Evolutionary conservation across 2,113 vertebrate species (phyloP).

Genomic region (Sphyrna mokarran): DNA sequence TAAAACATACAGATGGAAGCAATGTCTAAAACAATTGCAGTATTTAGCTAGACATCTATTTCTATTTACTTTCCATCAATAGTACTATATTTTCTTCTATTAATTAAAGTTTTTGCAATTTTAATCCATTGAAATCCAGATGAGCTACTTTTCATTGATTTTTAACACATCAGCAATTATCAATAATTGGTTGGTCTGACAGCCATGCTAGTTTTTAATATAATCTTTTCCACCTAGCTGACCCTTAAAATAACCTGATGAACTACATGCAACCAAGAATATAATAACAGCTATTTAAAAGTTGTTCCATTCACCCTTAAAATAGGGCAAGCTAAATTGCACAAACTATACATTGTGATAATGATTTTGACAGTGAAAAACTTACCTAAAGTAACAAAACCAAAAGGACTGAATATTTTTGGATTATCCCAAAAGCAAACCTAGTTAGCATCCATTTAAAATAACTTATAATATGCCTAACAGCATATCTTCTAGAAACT

Average conservation of each 20-base stretch:
- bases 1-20: neutral
- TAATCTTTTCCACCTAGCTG: neutral
- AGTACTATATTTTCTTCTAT: no score
- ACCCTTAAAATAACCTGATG: neutral
- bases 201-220: neutral
- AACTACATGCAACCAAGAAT: neutral
- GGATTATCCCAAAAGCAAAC: no score
- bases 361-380: no score
- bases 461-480: no score
- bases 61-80: neutral
- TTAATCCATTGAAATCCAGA: neutral
- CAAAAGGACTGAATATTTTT: no score
- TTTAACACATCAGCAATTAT: neutral
- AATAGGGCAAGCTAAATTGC: no score
- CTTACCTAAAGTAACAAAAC: no score
- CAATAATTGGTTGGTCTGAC: neutral
- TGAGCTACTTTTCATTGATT: neutral
- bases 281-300: neutral
- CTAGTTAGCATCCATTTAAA: no score
- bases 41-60: neutral
- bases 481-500: no score
- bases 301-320: no score
- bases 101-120: neutral
- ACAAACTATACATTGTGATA: no score
- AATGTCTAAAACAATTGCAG: neutral